Conservation (phyloP, 2,888 invertebrate genomes). For the Drosophila austrosaltans region DNA sequence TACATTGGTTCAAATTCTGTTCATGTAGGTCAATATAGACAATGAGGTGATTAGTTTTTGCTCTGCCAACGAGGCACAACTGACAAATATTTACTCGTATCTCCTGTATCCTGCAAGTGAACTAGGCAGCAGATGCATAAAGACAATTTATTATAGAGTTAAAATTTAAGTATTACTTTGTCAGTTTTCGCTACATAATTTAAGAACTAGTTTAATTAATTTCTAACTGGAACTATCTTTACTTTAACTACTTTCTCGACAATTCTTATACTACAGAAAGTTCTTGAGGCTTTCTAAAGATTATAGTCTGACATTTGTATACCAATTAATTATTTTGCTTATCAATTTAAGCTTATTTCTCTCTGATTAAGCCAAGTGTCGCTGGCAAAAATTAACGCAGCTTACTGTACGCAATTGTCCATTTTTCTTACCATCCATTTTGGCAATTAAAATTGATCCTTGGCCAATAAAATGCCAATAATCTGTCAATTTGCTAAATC, state of each 20-base stretch:
- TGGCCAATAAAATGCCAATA: slow-evolving; percentile 68
- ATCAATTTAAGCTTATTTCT: not conserved
- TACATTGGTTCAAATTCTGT: slow-evolving; percentile 21
- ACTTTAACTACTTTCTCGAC: no score
- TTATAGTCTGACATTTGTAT: not conserved
- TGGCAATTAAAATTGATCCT: slow-evolving; percentile 52
- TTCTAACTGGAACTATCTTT: no score
- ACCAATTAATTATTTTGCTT: not conserved
- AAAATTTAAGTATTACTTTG: not conserved
- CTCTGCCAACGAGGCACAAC: not conserved
- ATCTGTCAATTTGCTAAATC: slow-evolving; percentile 77
- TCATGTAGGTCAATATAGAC: slow-evolving; percentile 30
- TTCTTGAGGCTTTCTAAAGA: no score
- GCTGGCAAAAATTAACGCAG: not conserved
- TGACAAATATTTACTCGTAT: slow-evolving; percentile 2
- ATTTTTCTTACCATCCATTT: slow-evolving; percentile 2
- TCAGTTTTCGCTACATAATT: no score
- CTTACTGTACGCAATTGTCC: not conserved
- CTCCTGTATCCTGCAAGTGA: not conserved
- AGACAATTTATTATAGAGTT: not conserved
- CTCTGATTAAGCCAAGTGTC: slow-evolving; percentile 15
- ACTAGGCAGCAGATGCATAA: not conserved
- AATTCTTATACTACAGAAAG: no score
- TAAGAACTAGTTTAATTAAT: no score
- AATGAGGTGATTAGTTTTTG: slow-evolving; percentile 50